phyloP scores from a whole-genome alignment of 2,113 vertebrate genomes.

The Pachypanchax playfairii region DNA sequence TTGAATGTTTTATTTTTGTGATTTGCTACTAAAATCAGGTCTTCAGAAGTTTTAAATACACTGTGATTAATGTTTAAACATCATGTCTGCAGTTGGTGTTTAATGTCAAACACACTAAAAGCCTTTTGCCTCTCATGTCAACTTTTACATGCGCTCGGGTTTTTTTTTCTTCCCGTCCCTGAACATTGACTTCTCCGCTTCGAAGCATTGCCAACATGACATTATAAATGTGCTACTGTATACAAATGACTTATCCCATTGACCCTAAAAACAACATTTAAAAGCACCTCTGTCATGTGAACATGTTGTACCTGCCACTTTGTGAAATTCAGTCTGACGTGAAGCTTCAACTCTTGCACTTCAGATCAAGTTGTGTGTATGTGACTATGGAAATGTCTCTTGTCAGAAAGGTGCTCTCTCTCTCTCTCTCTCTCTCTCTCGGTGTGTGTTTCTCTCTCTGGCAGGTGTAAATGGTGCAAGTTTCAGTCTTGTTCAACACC shows the following conservation, averaged over 20 bases:
- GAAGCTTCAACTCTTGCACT: constrained; percentile 56
- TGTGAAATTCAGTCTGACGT: constrained; percentile 58
- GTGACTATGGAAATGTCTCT: constrained; percentile 63
- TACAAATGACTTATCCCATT: constrained; percentile 54
- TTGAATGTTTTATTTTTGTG: too few relatives aligned
- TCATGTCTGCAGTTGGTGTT: constrained; percentile 8
- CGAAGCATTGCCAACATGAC: constrained; percentile 41
- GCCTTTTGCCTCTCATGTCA: constrained; percentile 23
- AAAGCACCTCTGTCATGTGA: constrained; percentile 59
- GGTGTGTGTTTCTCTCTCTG: constrained; percentile 41
- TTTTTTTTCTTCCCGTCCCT: background rate
- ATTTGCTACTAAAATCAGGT: background rate
- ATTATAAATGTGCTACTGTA: constrained; percentile 38
- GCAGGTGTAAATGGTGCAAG: constrained; percentile 77
- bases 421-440: constrained; percentile 35
- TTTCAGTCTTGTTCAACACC: constrained; percentile 79
- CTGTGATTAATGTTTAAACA: background rate
- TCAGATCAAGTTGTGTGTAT: constrained; percentile 34
- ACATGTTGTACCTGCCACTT: constrained; percentile 61
- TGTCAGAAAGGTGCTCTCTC: constrained; percentile 46
- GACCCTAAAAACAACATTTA: constrained; percentile 54
- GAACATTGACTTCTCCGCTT: constrained; percentile 33
- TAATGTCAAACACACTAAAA: background rate
- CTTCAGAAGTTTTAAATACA: background rate
- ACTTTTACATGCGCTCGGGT: constrained; percentile 7